Base-by-base conservation (phyloP, 2,888 invertebrate genomes). In the Rhagonycha lutea region DNA sequence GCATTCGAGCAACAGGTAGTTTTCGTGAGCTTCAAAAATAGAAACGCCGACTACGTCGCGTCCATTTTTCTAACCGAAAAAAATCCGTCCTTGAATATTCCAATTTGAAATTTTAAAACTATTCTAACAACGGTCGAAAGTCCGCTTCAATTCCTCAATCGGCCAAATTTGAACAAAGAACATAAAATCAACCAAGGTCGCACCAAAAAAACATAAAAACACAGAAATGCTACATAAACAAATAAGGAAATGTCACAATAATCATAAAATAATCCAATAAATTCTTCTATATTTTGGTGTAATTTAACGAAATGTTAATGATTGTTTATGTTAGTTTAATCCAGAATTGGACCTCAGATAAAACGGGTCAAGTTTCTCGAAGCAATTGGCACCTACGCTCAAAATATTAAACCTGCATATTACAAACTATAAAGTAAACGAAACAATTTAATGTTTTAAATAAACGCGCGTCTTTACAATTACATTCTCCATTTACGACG, bases 381-480 rank as follows among this genome's bases (percentile, higher is more conserved):
- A 61, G 26, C 23, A 70, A 26, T 61, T 70, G 26, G 28, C 69
- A 70, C 69, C 69, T 26, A 61, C 69, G 60, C 69, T 70, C 61
- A 18, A 23, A 26, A 65, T 23, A 65, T 24, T 65, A 65, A 65
- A 65, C 63, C 24, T 47, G 47, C 47, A 47, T n/a, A n/a, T n/a
- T 23, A 24, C 26, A 65, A n/a, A 65, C 26, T 26, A 65, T 65
- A 26, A 65, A 65, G n/a, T n/a, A n/a, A n/a, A n/a, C n/a, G n/a
- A n/a, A n/a, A n/a, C 61, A 70, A 70, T 14, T 61, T 69, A 61
- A 69, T 69, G 69, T 69, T 69, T 32, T 70, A 70, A 70, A 70
- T 69, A 69, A 69, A 47, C 14, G 60, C 12, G 61, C 61, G 24
- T 65, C 61, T 26, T n/a, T 8, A 24, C 69, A 24, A 69, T 69